A percentile compares a stretch with the other conserved stretches of the same genome.
These are phyloP conservation scores for Gibbula magus DNA, from an alignment of 2,888 invertebrate genomes.

Conservation along the genomic window DNA sequence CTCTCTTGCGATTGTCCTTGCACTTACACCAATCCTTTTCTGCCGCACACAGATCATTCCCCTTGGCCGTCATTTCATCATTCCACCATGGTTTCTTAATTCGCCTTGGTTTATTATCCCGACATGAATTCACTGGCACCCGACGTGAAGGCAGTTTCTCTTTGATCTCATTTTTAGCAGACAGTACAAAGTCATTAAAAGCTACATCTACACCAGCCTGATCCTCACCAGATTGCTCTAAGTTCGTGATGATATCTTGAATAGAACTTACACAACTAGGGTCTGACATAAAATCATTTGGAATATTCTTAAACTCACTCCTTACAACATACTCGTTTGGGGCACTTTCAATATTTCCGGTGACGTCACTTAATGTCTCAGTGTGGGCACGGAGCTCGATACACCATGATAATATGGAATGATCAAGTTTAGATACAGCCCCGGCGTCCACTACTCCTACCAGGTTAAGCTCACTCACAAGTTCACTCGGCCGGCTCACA, in stretches of 20 bases:
- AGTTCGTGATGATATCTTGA: not conserved
- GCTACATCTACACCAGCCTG: not conserved
- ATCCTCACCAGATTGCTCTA: not conserved
- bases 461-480: too few relatives aligned
- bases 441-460: too few relatives aligned
- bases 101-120: not conserved
- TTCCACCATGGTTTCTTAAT: not conserved
- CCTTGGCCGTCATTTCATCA: not conserved
- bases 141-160: not conserved
- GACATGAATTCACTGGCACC: not conserved
- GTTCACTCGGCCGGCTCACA: too few relatives aligned
- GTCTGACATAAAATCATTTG: too few relatives aligned
- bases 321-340: too few relatives aligned
- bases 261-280: too few relatives aligned
- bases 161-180: not conserved
- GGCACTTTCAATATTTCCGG: too few relatives aligned
- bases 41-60: slow-evolving; percentile 6
- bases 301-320: too few relatives aligned
- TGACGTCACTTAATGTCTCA: not conserved
- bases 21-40: not conserved
- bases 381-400: not conserved
- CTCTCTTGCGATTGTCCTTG: not conserved
- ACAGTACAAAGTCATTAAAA: not conserved
- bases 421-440: not conserved
- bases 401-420: slow-evolving; percentile 1